phyloP scores from a whole-genome alignment of 2,888 invertebrate species.

The Cantharis nigra region DNA sequence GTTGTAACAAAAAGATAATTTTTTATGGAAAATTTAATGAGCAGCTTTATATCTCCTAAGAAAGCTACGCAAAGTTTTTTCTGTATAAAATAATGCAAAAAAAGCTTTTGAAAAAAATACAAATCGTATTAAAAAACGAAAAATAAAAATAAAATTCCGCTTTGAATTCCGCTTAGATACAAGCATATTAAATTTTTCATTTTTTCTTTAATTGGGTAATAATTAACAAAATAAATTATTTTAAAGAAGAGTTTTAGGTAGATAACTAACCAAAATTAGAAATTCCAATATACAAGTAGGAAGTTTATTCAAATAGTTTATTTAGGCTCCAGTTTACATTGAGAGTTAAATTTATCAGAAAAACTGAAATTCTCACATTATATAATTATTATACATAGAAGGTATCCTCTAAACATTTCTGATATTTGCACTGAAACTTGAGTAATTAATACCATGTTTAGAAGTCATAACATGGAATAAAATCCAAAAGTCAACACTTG shows the following conservation, averaged over 20 bases:
- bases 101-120: too few species aligned
- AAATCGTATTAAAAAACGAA: too few species aligned
- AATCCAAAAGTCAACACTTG: too few species aligned
- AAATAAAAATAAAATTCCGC: too few species aligned
- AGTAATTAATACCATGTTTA: background rate
- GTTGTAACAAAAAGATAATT: background rate
- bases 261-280: background rate
- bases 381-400: background rate
- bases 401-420: background rate
- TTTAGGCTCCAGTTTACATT: background rate
- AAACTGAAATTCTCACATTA: background rate
- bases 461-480: too few species aligned
- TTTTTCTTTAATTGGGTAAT: too few species aligned
- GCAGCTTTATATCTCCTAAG: background rate
- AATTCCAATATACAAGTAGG: background rate
- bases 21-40: background rate
- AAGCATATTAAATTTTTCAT: too few species aligned
- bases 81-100: too few species aligned
- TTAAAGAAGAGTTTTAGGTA: background rate
- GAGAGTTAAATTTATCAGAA: too few species aligned
- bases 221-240: too few species aligned
- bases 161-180: too few species aligned
- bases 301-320: background rate
- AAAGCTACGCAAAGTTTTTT: too few species aligned
- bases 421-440: background rate